Evolutionary conservation across 2,797 vertebrate genomes (phyloP).

Genomic region (Hirundo rustica): DNA sequence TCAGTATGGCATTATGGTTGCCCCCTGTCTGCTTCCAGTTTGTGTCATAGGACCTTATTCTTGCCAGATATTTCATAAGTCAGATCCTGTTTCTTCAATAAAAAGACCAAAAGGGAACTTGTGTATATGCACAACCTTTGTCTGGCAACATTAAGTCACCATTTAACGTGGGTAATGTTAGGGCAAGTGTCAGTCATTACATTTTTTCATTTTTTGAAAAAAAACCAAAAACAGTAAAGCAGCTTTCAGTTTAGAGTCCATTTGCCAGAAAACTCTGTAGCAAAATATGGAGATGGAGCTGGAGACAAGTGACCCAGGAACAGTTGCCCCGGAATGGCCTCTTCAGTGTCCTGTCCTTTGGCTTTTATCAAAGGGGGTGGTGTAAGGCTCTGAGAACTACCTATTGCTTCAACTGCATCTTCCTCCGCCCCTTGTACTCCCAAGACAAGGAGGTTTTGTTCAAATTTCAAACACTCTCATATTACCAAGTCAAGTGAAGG

Average conservation of each 20-base stretch:
- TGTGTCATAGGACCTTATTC: neutral
- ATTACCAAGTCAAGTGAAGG: conserved; percentile 37
- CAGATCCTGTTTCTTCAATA: neutral
- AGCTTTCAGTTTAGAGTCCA: neutral
- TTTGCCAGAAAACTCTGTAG: neutral
- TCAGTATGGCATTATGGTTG: neutral
- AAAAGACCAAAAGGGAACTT: neutral
- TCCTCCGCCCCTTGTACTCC: conserved; percentile 7
- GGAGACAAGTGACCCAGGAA: neutral
- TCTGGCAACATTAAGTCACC: neutral
- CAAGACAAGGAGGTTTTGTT: conserved; percentile 56
- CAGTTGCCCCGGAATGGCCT: neutral
- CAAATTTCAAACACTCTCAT: conserved; percentile 8
- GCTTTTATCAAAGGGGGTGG: neutral
- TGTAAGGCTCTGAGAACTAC: neutral
- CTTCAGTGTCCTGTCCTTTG: neutral
- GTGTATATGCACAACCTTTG: neutral
- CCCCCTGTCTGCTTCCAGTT: neutral
- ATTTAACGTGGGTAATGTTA: neutral
- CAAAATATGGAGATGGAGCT: neutral
- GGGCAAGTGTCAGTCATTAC: neutral
- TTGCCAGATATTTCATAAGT: neutral
- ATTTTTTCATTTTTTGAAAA: neutral
- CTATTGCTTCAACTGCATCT: neutral
- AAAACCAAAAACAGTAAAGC: neutral